Percentiles rank a stretch among this genome's conserved stretches.
phyloP scores from a whole-genome alignment of 2,113 vertebrate species.

The Hippocampus comes region DNA sequence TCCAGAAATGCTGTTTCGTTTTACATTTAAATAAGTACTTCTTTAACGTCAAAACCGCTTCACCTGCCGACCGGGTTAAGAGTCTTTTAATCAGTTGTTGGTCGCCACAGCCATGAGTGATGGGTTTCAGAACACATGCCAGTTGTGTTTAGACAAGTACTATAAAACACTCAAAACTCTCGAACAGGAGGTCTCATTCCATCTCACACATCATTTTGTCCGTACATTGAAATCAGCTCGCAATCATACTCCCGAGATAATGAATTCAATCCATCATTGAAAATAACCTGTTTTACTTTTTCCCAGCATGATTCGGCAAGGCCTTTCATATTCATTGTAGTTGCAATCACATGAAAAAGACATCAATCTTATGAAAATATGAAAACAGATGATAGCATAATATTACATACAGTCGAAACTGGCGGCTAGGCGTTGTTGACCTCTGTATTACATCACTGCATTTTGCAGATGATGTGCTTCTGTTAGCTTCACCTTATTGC shows the following conservation, averaged over 20 bases:
- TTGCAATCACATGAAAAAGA: conserved; percentile 30
- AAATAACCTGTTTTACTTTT: conserved; percentile 38
- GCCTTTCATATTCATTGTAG: conserved; percentile 41
- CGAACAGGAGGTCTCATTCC: conserved; percentile 7
- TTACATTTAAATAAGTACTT: conserved; percentile 74
- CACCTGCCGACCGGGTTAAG: conserved; percentile 57
- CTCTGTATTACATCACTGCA: no score
- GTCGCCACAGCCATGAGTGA: conserved; percentile 38
- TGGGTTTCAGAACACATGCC: conserved; percentile 13
- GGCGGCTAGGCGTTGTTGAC: no score
- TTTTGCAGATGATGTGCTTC: no score
- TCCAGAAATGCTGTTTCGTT: conserved; percentile 59
- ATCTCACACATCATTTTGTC: conserved; percentile 19
- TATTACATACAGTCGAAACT: no score
- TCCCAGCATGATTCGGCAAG: conserved; percentile 23
- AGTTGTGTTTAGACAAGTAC: conserved; percentile 24
- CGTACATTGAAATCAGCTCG: conserved; percentile 23
- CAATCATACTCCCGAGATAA: conserved; percentile 11
- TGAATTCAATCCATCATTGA: conserved; percentile 44
- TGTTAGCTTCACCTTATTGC: no score
- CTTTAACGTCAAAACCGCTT: conserved; percentile 30
- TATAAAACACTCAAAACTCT: conserved; percentile 5
- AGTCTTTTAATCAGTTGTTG: conserved; percentile 60
- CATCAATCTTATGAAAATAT: not conserved
- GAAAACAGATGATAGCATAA: not conserved